Base-by-base conservation (phyloP, 1,140 invertebrate genomes). In the Drosophila tsacasi region DNA sequence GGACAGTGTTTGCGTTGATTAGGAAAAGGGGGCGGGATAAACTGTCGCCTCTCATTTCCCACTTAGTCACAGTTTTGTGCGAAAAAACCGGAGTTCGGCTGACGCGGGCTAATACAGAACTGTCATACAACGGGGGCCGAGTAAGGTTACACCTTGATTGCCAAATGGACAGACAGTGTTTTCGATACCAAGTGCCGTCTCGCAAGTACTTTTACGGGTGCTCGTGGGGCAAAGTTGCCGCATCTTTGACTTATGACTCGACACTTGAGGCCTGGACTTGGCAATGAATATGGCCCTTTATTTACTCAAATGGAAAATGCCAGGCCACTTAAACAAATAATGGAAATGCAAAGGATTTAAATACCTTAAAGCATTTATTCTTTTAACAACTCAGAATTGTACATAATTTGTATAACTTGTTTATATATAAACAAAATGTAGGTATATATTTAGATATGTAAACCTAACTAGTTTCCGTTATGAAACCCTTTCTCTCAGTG, bases 41-140 rank as follows among this genome's bases (percentile, higher is more conserved):
- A 15, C 57, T 60, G 63, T 55, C 52, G 47, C 46, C 63, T 55
- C 61, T 50, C 52, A 55, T 46, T 63, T 55, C 55, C 63, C 76
- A 83, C 76, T 75, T 71, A 71, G 76, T 80, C 72, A 87, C 79
- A 62, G 39, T 40, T 46, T 69, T 39, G 32, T 58, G 75, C 17
- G 50, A 73, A 50, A 50, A 47, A 89, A 87, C 84, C 73, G 80
- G 83, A 83, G 73, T 63, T 10, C 7, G 8, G 13, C 32, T 27
- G 50, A 58, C 21, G 61, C 50, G 32, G 19, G 39, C 49, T 58
- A 63, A 59, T 68, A 62, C 44, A 63, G 37, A 87, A 75, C 54
- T 72, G 62, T 69, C 72, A 77, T 73, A 39, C 67, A 57, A 44
- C 47, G 21, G 50, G 44, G 35, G 58, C 35, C 67, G 37, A 17